A percentile compares a stretch with the other conserved stretches of the same genome.
These are phyloP conservation scores for Alsophila aescularia DNA, from an alignment of 2,888 invertebrate species.

Conservation along the genomic window DNA sequence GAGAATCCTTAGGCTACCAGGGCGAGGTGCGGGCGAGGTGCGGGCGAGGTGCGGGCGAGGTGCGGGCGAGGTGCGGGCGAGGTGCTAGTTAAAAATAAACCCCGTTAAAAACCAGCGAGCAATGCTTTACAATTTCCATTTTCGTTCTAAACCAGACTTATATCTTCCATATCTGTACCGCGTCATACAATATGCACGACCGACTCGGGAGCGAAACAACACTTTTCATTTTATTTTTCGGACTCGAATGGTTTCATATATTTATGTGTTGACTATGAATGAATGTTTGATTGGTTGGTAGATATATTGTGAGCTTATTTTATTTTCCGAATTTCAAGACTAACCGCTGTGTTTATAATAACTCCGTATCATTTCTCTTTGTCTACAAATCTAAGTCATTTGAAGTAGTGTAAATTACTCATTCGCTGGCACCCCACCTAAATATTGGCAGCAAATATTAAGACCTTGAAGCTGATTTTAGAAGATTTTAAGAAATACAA, in stretches of 20 bases:
- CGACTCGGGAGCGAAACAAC: constrained; percentile 19
- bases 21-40: too few relatives aligned
- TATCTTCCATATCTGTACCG: constrained; percentile 29
- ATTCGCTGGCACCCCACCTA: too few relatives aligned
- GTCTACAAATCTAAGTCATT: too few relatives aligned
- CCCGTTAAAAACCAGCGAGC: not conserved
- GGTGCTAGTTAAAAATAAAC: not conserved
- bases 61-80: too few relatives aligned
- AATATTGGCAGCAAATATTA: too few relatives aligned
- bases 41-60: too few relatives aligned
- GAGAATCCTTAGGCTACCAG: too few relatives aligned
- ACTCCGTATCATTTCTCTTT: too few relatives aligned
- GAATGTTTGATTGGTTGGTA: constrained; percentile 21
- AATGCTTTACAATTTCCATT: constrained; percentile 14
- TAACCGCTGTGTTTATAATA: not conserved
- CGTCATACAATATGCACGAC: constrained; percentile 27
- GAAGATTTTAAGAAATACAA: too few relatives aligned
- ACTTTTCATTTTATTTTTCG: constrained; percentile 32
- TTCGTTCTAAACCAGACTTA: constrained; percentile 24
- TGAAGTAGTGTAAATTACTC: too few relatives aligned
- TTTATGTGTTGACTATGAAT: constrained; percentile 30
- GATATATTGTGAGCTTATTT: not conserved
- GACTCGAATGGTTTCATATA: constrained; percentile 19
- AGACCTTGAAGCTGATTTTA: too few relatives aligned
- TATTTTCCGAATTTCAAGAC: not conserved